phyloP scores from a whole-genome alignment of 2,113 vertebrate species.

The Balaeniceps rex region DNA sequence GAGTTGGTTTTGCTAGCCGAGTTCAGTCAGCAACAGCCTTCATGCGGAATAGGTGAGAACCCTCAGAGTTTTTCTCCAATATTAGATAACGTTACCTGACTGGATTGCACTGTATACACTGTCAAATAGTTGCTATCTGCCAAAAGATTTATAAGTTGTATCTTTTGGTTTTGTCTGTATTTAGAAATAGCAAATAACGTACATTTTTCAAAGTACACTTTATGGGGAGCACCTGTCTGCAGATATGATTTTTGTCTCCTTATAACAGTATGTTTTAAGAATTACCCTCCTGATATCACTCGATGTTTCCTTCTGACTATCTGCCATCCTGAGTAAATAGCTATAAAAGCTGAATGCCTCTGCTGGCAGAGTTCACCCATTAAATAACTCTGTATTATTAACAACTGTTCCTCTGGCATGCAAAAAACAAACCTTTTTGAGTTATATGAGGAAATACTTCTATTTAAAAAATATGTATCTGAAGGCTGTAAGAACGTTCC shows the following conservation, averaged over 20 bases:
- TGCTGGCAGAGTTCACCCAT: background rate
- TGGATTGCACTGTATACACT: background rate
- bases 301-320: background rate
- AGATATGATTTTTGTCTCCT: background rate
- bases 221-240: background rate
- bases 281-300: background rate
- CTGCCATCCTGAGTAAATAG: background rate
- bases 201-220: background rate
- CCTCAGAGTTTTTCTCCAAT: background rate
- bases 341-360: background rate
- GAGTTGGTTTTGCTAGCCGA: background rate
- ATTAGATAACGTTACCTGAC: background rate
- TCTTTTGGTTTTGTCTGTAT: background rate
- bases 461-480: fast-evolving
- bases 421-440: background rate
- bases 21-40: constrained; percentile 22
- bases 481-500: background rate
- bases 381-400: background rate
- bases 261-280: background rate
- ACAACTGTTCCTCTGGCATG: background rate
- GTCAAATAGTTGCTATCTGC: background rate
- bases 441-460: background rate
- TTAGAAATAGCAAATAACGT: background rate
- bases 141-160: background rate
- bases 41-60: constrained; percentile 64